phyloP scores from a whole-genome alignment of 1,140 invertebrate species.

The Leptinotarsa defecta region DNA sequence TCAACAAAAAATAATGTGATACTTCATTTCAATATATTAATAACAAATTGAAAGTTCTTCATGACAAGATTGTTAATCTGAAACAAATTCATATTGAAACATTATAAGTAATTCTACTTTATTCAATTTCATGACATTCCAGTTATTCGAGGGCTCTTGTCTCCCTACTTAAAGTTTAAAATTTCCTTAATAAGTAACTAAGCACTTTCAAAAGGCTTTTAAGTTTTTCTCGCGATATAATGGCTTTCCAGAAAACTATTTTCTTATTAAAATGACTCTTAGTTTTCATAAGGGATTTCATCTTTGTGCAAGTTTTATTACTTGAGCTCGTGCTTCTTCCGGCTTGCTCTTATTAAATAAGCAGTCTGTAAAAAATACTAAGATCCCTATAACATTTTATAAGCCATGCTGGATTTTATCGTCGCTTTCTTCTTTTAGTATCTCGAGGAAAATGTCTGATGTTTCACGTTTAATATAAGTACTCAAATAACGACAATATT shows the following conservation, averaged over 20 bases:
- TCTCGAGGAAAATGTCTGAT: not conserved
- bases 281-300: conserved; percentile 8
- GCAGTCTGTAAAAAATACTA: conserved; percentile 5
- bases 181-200: conserved; percentile 7
- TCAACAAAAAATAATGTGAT: too few relatives aligned
- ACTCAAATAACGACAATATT: not conserved
- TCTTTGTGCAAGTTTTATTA: conserved; percentile 7
- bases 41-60: too few relatives aligned
- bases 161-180: not conserved
- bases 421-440: not conserved
- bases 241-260: conserved; percentile 1
- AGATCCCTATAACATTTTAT: not conserved
- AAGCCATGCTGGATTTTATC: not conserved
- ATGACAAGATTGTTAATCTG: too few relatives aligned
- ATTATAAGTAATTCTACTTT: not conserved
- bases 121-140: not conserved
- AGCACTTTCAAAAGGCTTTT: not conserved
- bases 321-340: conserved; percentile 4
- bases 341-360: conserved; percentile 2
- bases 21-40: too few relatives aligned
- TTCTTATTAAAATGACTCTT: not conserved
- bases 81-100: not conserved
- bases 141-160: not conserved
- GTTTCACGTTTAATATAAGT: conserved; percentile 1
- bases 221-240: conserved; percentile 6